These are phyloP conservation scores for Pinctada fucata DNA, from an alignment of 2,888 invertebrate genomes.

Conservation along the genomic window DNA sequence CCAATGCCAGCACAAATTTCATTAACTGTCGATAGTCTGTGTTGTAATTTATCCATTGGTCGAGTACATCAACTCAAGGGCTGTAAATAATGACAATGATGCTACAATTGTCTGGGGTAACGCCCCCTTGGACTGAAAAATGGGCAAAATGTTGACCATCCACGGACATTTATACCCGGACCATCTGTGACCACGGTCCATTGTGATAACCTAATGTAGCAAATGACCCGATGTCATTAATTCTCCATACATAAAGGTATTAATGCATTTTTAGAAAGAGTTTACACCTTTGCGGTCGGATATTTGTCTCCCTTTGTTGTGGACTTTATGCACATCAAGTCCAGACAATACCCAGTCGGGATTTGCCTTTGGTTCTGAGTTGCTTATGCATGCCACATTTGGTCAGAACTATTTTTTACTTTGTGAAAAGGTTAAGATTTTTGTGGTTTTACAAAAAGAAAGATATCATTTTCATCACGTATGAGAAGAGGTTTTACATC, in stretches of 20 bases:
- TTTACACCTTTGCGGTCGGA: neutral
- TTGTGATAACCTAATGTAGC: constrained; percentile 1
- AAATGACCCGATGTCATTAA: neutral
- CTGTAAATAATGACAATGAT: neutral
- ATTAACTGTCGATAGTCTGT: constrained; percentile 6
- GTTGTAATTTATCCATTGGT: neutral
- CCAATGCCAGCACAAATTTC: constrained; percentile 1
- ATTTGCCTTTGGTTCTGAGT: too few species aligned
- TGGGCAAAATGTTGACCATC: neutral
- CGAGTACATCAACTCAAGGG: neutral
- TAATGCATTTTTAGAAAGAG: neutral
- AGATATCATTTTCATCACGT: too few species aligned
- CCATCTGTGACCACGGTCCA: constrained; percentile 16
- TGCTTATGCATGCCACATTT: too few species aligned
- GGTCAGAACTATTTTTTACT: too few species aligned
- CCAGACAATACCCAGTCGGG: too few species aligned
- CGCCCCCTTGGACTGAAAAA: neutral
- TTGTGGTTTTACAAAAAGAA: too few species aligned
- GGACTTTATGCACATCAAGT: too few species aligned
- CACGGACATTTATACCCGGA: neutral
- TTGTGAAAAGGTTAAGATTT: too few species aligned
- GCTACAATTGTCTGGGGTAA: neutral
- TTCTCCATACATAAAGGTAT: neutral
- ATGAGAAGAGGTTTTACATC: too few species aligned
- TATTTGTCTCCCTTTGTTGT: too few species aligned